Percentiles rank a stretch among this genome's conserved stretches.
Evolutionary conservation across 2,888 invertebrate genomes (phyloP).

Genomic region (Cryptocheilus praepositus): DNA sequence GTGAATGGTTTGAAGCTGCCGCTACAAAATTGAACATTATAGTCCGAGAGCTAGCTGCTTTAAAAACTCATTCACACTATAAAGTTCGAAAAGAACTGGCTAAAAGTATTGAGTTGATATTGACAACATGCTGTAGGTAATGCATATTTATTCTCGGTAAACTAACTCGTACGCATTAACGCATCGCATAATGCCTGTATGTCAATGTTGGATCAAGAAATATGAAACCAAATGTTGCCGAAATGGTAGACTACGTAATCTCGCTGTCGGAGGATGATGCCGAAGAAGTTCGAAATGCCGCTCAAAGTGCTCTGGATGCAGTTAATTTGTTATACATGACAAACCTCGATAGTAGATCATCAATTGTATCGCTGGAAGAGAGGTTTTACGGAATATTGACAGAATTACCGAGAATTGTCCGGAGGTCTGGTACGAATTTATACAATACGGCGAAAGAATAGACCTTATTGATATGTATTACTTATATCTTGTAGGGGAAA

Average conservation of each 20-base stretch:
- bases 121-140: slow-evolving; percentile 79
- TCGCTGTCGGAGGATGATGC: slow-evolving; percentile 82
- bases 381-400: slow-evolving; percentile 79
- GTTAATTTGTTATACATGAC: slow-evolving; percentile 74
- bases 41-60: slow-evolving; percentile 75
- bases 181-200: slow-evolving; percentile 4
- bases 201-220: slow-evolving; percentile 74
- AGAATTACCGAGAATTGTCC: slow-evolving; percentile 80
- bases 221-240: slow-evolving; percentile 79
- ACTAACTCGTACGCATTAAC: slow-evolving; percentile 3
- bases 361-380: slow-evolving; percentile 79
- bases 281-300: slow-evolving; percentile 75
- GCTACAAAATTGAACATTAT: slow-evolving; percentile 78
- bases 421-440: slow-evolving; percentile 72
- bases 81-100: slow-evolving; percentile 81
- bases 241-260: slow-evolving; percentile 82
- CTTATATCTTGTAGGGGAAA: slow-evolving; percentile 75
- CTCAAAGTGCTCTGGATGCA: slow-evolving; percentile 69
- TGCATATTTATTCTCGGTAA: neutral
- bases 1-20: slow-evolving; percentile 79
- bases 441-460: too few species aligned
- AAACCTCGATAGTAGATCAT: slow-evolving; percentile 66
- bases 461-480: neutral
- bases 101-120: slow-evolving; percentile 77
- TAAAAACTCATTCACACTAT: slow-evolving; percentile 79